These are phyloP conservation scores for Typhlichthys eigenmanni DNA, from an alignment of 2,797 vertebrate species.

Conservation along the genomic window DNA sequence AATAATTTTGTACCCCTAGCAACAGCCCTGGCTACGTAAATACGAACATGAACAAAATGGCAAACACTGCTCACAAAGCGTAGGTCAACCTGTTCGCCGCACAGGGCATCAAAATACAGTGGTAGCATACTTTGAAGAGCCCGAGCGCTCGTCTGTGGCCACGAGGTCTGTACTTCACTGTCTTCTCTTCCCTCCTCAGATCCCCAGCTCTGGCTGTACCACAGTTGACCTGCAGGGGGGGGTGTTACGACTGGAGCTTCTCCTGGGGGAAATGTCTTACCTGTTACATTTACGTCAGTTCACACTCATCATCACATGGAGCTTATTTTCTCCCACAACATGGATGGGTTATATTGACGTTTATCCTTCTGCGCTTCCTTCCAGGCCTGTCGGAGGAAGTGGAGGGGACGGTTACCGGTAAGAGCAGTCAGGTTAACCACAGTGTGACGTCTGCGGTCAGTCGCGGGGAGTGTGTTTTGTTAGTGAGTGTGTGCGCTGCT, in stretches of 20 bases:
- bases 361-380: conserved; percentile 20
- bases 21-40: too few species aligned
- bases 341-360: background rate
- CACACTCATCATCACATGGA: background rate
- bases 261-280: conserved; percentile 86
- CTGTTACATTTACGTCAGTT: conserved; percentile 87
- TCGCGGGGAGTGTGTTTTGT: background rate
- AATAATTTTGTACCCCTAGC: too few species aligned
- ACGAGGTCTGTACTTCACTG: background rate
- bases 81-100: too few species aligned
- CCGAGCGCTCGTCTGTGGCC: background rate
- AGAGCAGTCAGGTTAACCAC: conserved; percentile 35
- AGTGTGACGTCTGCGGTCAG: background rate
- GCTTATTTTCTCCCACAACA: background rate
- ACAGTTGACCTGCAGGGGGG: conserved; percentile 79
- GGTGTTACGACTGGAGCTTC: conserved; percentile 81
- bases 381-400: conserved; percentile 82
- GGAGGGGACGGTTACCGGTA: conserved; percentile 82
- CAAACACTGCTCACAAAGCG: too few species aligned
- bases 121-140: background rate
- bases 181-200: conserved; percentile 63
- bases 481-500: background rate
- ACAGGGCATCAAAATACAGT: too few species aligned
- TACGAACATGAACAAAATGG: too few species aligned
- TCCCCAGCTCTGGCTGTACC: conserved; percentile 80